Percentiles rank a stretch among this genome's conserved stretches.
Evolutionary conservation across 1,140 invertebrate species (phyloP).

Genomic region (Ctenoplectra terminalis): DNA sequence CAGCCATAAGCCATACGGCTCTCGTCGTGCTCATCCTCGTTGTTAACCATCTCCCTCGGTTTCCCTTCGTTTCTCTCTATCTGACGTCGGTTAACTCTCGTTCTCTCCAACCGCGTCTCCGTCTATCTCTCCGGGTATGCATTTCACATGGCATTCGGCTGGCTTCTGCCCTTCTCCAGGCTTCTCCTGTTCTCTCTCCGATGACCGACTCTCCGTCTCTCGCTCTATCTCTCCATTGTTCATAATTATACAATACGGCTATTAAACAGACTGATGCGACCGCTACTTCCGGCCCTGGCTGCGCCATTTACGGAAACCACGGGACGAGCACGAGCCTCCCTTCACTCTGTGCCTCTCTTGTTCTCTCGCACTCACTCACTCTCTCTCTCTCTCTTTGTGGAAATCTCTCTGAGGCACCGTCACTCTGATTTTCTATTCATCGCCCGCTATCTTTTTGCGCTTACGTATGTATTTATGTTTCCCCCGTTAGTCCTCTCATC

Average conservation of each 20-base stretch:
- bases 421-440: constrained; percentile 16
- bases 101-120: constrained; percentile 23
- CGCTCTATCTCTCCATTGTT: constrained; percentile 79
- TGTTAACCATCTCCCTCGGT: constrained; percentile 37
- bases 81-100: constrained; percentile 6
- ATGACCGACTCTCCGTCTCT: constrained; percentile 7
- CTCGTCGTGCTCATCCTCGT: constrained; percentile 63
- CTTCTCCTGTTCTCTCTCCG: constrained; percentile 54
- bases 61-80: constrained; percentile 30
- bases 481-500: neutral
- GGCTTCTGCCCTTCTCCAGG: constrained; percentile 67
- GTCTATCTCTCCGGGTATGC: constrained; percentile 62
- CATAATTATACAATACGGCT: constrained; percentile 84
- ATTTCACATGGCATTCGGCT: constrained; percentile 74
- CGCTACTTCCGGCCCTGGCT: constrained; percentile 78
- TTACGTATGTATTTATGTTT: constrained; percentile 21
- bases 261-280: constrained; percentile 83
- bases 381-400: neutral
- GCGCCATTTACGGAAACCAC: constrained; percentile 78
- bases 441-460: neutral
- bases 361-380: constrained; percentile 13
- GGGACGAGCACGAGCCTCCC: constrained; percentile 69
- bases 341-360: constrained; percentile 36
- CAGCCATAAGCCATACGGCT: constrained; percentile 66
- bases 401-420: constrained; percentile 17